Evolutionary conservation across 2,113 vertebrate species (phyloP).

Genomic region (Apodemus speciosus): DNA sequence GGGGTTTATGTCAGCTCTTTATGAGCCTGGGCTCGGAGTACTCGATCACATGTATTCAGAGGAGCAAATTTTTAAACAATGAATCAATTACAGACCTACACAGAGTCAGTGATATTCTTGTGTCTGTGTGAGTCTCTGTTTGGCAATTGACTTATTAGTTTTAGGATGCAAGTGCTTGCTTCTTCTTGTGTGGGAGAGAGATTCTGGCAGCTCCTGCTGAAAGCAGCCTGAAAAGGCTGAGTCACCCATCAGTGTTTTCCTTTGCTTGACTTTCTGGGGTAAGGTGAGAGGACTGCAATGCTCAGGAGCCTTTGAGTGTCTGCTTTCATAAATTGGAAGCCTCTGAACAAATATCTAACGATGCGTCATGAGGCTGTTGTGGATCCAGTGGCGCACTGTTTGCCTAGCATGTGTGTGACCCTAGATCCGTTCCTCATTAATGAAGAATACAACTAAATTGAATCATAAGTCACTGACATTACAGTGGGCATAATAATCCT

Average conservation of each 20-base stretch:
- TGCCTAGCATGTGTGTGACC: background rate
- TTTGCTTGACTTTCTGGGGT: background rate
- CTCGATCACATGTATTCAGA: background rate
- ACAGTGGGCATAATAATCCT: background rate
- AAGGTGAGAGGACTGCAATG: background rate
- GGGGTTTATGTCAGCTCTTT: background rate
- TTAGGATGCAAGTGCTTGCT: background rate
- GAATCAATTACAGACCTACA: background rate
- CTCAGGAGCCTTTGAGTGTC: background rate
- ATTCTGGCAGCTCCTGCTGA: background rate
- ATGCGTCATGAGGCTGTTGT: background rate
- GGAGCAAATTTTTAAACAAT: background rate
- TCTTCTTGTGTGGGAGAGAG: conserved; percentile 19
- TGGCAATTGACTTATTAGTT: background rate
- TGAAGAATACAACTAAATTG: background rate
- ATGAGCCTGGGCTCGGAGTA: background rate
- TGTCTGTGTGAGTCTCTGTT: background rate
- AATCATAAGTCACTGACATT: background rate
- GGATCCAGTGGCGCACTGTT: background rate
- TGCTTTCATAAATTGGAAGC: background rate
- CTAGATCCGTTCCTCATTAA: background rate
- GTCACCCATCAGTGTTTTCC: background rate
- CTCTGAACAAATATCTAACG: background rate
- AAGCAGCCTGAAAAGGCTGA: background rate
- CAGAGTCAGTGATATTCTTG: background rate